Percentiles rank a stretch among this genome's conserved stretches.
phyloP scores from a whole-genome alignment of 2,113 vertebrate species.

The Cyphotilapia sp. region DNA sequence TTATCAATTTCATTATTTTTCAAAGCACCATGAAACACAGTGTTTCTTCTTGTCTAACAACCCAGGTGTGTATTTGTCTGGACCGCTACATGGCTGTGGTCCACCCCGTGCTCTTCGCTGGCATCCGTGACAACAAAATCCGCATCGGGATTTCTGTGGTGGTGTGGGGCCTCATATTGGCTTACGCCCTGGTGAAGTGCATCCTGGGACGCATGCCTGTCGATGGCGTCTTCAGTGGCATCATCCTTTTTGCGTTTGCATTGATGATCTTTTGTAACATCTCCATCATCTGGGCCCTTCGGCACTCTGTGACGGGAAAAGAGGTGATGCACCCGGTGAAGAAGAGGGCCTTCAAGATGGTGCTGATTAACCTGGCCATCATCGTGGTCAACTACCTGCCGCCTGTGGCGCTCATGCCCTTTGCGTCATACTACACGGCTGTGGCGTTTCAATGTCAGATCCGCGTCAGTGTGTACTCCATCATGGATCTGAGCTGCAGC shows the following conservation, averaged over 20 bases:
- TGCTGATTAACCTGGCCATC: conserved; percentile 64
- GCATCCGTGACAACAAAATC: conserved; percentile 54
- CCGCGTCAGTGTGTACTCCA: conserved; percentile 48
- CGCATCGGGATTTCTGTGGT: conserved; percentile 26
- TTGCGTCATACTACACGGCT: conserved; percentile 47
- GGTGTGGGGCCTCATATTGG: conserved; percentile 56
- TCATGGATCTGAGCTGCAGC: conserved; percentile 75
- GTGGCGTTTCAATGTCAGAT: conserved; percentile 57
- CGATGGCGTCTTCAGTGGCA: conserved; percentile 50
- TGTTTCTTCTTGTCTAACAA: not conserved
- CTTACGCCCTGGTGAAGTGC: conserved; percentile 51
- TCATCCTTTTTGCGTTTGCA: conserved; percentile 65
- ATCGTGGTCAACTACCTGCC: conserved; percentile 67
- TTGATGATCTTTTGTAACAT: conserved; percentile 73
- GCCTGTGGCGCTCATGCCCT: conserved; percentile 65
- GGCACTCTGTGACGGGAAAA: conserved; percentile 62
- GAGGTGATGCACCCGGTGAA: conserved; percentile 71
- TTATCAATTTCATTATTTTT: accelerated
- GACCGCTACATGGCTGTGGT: conserved; percentile 73
- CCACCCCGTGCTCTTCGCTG: conserved; percentile 60
- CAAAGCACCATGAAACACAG: not conserved
- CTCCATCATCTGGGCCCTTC: conserved; percentile 69
- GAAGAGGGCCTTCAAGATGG: conserved; percentile 69
- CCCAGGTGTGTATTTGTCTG: conserved; percentile 65
- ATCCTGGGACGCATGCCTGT: conserved; percentile 29